A percentile compares a stretch with the other conserved stretches of the same genome.
phyloP scores from a whole-genome alignment of 2,113 vertebrate species.

The Pholis gunnellus region DNA sequence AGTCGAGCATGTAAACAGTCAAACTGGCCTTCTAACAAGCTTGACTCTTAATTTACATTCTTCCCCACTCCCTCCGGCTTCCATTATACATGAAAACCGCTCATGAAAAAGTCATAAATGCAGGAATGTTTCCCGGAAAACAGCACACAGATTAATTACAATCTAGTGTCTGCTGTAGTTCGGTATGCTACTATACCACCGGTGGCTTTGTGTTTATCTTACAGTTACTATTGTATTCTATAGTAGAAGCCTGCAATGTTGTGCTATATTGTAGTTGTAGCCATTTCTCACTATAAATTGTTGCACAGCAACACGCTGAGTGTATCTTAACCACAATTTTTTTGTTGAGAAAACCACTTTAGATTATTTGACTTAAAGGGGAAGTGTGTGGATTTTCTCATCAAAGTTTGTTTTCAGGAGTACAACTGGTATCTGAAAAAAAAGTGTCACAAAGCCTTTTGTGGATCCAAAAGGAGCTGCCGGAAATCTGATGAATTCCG shows the following conservation, averaged over 20 bases:
- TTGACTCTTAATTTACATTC: conserved; percentile 74
- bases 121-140: conserved; percentile 64
- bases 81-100: conserved; percentile 73
- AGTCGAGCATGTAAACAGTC: conserved; percentile 77
- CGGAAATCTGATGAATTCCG: neutral
- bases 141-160: conserved; percentile 64
- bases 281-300: neutral
- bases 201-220: conserved; percentile 3
- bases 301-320: conserved; percentile 1
- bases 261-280: neutral
- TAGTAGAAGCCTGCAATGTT: neutral
- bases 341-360: conserved; percentile 4
- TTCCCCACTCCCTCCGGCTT: conserved; percentile 51
- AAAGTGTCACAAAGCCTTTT: neutral
- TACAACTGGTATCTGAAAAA: neutral
- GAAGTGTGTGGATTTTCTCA: neutral
- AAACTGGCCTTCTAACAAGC: conserved; percentile 75
- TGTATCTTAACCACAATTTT: neutral
- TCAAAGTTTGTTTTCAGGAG: conserved; percentile 14
- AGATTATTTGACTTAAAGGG: conserved; percentile 14
- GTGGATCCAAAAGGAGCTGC: neutral
- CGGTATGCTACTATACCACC: conserved; percentile 30
- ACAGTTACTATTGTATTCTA: neutral
- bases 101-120: conserved; percentile 78
- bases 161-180: conserved; percentile 43